Evolutionary conservation across 2,797 vertebrate genomes (phyloP), one percentile per base, ranked within the genome.

Genomic region (Brachyrhaphis roseni): DNA sequence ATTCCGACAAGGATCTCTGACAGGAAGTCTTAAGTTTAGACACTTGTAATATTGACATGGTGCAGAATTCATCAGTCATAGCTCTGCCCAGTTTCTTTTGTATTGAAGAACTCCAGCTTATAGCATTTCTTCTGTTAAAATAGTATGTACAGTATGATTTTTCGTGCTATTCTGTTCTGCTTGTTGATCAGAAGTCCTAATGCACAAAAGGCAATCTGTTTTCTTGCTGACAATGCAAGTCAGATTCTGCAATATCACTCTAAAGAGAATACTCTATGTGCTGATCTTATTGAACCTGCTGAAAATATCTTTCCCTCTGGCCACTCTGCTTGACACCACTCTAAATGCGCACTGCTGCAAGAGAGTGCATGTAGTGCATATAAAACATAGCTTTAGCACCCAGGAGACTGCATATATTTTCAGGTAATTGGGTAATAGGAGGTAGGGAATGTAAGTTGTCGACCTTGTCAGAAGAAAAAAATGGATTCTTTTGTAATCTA

Each of bases 371-470:
- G 72, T 90, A 85, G 84, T 87, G 89, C 82, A 85, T 92, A 89
- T 88, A 89, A 91, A 94, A 91, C 82, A 81, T 79, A 81, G 64
- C 79, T 87, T 86, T 89, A 89, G 86, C 86, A 82, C 80, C 72
- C 43, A 49, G 72, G 64, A 80, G 46, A 28, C 66, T 74, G 83
- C 78, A 83, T 85, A 81, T 84, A 87, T 79, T 89, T 70, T 83
- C 10, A 20, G 39, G 55, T 86, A 86, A 90, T 82, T 88, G 89
- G 88, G 84, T 80, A 87, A 78, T 76, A 68, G 70, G 80, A 77
- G 76, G 45, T 71, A 62, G 75, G 81, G 81, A 72, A 81, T 84
- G 90, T 80, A 74, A 83, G 84, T 81, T 86, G 89, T 91, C 91
- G 85, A 20, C 78, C 76, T 76, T 85, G 87, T 89, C 87, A 90